Base-by-base conservation (phyloP, 2,888 invertebrate genomes). In the Glaucopsyche alexis region DNA sequence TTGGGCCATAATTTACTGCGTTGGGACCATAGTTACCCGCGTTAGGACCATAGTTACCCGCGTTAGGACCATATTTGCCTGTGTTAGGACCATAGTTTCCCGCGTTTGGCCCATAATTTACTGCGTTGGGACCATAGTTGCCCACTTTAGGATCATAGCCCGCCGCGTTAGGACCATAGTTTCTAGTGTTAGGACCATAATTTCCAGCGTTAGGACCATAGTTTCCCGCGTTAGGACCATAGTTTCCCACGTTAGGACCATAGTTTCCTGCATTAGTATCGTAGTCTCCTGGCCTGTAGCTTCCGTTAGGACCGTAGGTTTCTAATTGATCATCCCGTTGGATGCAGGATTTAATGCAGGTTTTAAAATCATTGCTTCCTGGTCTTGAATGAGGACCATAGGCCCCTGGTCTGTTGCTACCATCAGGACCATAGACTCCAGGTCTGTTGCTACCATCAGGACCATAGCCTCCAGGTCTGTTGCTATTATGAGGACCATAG, bases 161-260 rank as follows among this genome's bases (percentile, higher is more conserved):
- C 0, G 9, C 47, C 29, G 29, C 29, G 29, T 3, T 29, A 29
- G 29, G 29, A 29, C 29, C 29, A 29, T 29, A 29, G 29, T 29
- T 29, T 2, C 29, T n/a, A n/a, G n/a, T n/a, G n/a, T n/a, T n/a
- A 29, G 55, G 55, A 9, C 19, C 55, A 60, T 60, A 60, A 11
- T 16, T 55, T 4, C 19, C 52, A 0, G 16, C 3, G 14, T 55
- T 55, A 11, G 55, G 55, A 16, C 8, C 8, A 19, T 55, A 55
- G 55, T 55, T 19, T 3, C 55, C 55, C 11, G 1, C 7, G 19
- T 55, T 55, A 5, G 55, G 55, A 19, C 9, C 19, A 55, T 1
- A 55, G 71, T 71, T 60, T 19, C 19, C 38, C 73, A 71, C n/a
- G 11, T 55, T 55, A 19, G 55, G 19, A 29, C 4, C 55, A 55